A percentile compares a stretch with the other conserved stretches of the same genome.
These are phyloP conservation scores for Dromaius novaehollandiae DNA, from an alignment of 2,113 vertebrate genomes.

Conservation along the genomic window DNA sequence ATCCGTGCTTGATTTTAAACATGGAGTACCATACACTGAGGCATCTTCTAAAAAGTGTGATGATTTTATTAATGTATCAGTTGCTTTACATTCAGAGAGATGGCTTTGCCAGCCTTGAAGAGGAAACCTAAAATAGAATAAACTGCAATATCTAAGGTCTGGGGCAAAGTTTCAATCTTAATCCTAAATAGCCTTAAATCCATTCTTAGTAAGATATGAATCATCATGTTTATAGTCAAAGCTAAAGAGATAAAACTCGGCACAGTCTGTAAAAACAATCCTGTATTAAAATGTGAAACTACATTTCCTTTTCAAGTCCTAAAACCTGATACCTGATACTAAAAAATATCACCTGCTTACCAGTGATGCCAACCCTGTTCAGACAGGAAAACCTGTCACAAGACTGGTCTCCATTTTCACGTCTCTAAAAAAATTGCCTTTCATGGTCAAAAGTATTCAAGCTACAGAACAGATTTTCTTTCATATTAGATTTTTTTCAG, in stretches of 20 bases:
- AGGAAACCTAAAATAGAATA: constrained; percentile 19
- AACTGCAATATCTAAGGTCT: not conserved
- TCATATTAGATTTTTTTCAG: constrained; percentile 16
- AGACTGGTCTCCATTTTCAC: not conserved
- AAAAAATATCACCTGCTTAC: not conserved
- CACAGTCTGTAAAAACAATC: constrained; percentile 40
- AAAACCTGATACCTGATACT: constrained; percentile 3
- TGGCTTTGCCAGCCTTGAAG: not conserved
- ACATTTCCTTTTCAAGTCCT: constrained; percentile 18
- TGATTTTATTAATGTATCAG: not conserved
- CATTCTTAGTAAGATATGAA: constrained; percentile 20
- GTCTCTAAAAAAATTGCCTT: not conserved
- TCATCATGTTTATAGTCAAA: constrained; percentile 51
- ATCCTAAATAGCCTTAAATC: constrained; percentile 37
- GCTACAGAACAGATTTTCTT: constrained; percentile 18
- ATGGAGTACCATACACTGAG: rapidly evolving
- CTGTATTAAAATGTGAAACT: constrained; percentile 16
- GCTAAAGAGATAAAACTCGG: constrained; percentile 18
- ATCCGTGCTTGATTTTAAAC: not conserved
- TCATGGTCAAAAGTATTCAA: constrained; percentile 13
- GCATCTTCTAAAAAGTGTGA: not conserved
- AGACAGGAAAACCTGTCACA: not conserved
- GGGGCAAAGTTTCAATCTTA: constrained; percentile 37
- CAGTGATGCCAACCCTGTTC: not conserved
- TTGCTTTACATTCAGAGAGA: not conserved